Conservation (phyloP, 2,888 invertebrate species). For the Erynnis tages region DNA sequence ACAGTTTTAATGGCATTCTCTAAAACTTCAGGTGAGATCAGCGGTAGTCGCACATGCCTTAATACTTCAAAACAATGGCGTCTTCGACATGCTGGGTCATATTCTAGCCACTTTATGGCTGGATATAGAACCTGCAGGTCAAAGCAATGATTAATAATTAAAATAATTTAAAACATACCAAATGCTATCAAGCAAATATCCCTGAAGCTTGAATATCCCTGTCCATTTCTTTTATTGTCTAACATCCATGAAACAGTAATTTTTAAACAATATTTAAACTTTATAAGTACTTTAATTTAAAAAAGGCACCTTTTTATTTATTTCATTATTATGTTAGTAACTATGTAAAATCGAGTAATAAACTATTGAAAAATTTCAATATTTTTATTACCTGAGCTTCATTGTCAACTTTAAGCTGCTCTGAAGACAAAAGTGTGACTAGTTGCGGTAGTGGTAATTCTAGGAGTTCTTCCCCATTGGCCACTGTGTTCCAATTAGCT, state of each 20-base stretch:
- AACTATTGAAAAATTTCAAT: neutral
- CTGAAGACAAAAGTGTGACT: constrained; percentile 89
- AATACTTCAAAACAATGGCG: constrained; percentile 93
- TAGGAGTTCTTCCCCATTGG: constrained; percentile 90
- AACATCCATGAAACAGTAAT: no score
- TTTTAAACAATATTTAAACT: no score
- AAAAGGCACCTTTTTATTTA: no score
- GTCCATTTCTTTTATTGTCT: no score
- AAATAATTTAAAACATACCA: no score
- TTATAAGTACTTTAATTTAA: no score
- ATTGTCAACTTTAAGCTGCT: constrained; percentile 92
- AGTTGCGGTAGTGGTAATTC: constrained; percentile 90
- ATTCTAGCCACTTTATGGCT: constrained; percentile 93
- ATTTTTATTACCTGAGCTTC: constrained; percentile 88
- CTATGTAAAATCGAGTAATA: no score
- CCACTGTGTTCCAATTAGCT: constrained; percentile 91
- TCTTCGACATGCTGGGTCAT: constrained; percentile 88
- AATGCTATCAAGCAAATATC: no score
- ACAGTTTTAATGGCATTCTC: constrained; percentile 90
- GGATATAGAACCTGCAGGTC: constrained; percentile 90
- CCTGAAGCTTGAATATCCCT: no score
- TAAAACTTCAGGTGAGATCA: constrained; percentile 90
- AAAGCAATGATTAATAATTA: no score
- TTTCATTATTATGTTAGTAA: no score
- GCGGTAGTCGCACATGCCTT: constrained; percentile 89